Evolutionary conservation across 2,888 invertebrate species (phyloP), one percentile per base, ranked within the genome.

Genomic region (Deilephila porcellus): DNA sequence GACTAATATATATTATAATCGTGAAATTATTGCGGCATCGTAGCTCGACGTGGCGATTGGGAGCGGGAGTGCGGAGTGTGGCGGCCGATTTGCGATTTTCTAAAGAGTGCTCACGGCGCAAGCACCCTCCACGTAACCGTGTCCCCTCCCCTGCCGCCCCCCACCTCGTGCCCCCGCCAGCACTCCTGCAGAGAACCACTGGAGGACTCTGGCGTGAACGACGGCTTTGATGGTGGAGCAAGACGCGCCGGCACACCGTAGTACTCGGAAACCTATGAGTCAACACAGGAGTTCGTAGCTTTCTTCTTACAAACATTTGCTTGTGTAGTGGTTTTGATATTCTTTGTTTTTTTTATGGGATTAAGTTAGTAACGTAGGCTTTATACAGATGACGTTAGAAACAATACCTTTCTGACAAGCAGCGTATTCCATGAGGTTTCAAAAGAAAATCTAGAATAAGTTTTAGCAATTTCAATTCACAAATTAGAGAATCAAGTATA

Each of bases 111-210:
- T 91, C 84, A 76, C 80, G 53, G 76, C 79, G 81, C 79, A 79
- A 92, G 92, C 81, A 86, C 86, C 83, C 92, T 92, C 80, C 84
- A 83, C 87, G 84, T 89, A 90, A 90, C 90, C 89, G 84, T 84
- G 79, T 81, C 76, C 76, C 82, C 78, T 74, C 73, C 72, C 78
- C 52, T 71, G 4, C 60, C 25, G 60, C 60, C 67, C 72, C n/a
- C 63, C 25, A 52, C 60, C 45, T n/a, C 37, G 11, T 17, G 8
- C 20, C 25, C 32, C 59, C 73, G 0, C 56, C 62, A 3, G 32
- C 17, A 60, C 70, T 70, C 73, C 29, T 52, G 53, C 53, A 52
- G 72, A 63, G 63, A 64, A 63, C 63, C 63, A 53, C 59, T 71
- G 71, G 56, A 74, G 73, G 62, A 63, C 25, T 45, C 14, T 34